Evolutionary conservation across 1,140 invertebrate genomes (phyloP).

Genomic region (Plectrocnemia conspersa): DNA sequence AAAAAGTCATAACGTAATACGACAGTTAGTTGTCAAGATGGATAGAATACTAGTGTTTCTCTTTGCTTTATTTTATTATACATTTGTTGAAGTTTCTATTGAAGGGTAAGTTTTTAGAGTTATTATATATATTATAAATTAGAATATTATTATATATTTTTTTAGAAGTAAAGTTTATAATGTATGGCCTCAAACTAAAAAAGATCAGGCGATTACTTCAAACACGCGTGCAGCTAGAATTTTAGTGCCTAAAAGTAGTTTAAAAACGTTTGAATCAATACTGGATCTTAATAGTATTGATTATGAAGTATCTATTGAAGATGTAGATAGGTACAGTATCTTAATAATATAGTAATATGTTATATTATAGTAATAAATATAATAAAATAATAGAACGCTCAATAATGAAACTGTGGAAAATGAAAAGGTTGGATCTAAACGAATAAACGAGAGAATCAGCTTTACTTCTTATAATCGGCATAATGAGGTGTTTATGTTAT

Average conservation of each 20-base stretch:
- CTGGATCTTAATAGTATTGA: slow-evolving; percentile 9
- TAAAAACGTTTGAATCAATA: slow-evolving; percentile 13
- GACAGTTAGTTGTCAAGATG: too few relatives aligned
- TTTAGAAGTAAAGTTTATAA: slow-evolving; percentile 11
- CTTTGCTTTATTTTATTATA: too few relatives aligned
- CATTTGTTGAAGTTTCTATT: too few relatives aligned
- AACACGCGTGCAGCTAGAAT: neutral
- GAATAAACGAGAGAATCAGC: slow-evolving; percentile 17
- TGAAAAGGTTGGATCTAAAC: slow-evolving; percentile 1
- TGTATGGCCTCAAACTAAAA: neutral
- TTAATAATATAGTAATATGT: neutral
- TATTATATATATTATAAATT: too few relatives aligned
- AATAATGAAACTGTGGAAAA: slow-evolving; percentile 6
- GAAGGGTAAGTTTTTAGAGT: too few relatives aligned
- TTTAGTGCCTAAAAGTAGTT: slow-evolving; percentile 6
- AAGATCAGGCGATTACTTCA: neutral
- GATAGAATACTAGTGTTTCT: too few relatives aligned
- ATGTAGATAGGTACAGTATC: slow-evolving; percentile 17
- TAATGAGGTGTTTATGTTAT: slow-evolving; percentile 15
- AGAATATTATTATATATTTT: too few relatives aligned
- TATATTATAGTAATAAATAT: slow-evolving; percentile 2
- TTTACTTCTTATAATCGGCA: slow-evolving; percentile 26
- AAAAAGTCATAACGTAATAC: too few relatives aligned
- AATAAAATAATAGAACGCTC: slow-evolving; percentile 4
- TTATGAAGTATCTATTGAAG: slow-evolving; percentile 18